Base-by-base conservation (phyloP, 1,140 invertebrate species). In the Drosophila burlai region DNA sequence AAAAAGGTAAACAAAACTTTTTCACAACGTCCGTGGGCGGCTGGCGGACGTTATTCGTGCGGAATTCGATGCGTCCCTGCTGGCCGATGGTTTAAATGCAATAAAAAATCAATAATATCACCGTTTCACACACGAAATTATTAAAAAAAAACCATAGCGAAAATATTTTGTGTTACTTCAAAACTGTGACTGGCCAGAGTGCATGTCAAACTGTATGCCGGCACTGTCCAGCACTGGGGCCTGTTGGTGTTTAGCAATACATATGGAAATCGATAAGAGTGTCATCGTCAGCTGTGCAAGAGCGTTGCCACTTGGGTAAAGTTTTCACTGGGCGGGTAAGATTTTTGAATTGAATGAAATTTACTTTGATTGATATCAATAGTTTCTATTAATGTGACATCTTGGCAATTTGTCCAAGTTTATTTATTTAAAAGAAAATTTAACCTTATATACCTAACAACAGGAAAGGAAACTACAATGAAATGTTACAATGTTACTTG, bases 1-100 rank as follows among this genome's bases (percentile, higher is more conserved):
- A 82, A 84, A 90, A 84, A 90, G 76, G 85, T 90, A 90, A 90
- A 90, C 85, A 90, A 90, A 84, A 72, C 49, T 71, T 63, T 52
- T 58, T 58, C 81, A 60, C 62, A 11, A 43, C 57, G 34, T 42
- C 29, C 24, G 34, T 57, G 46, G 36, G 46, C 50, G 10, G 13
- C 26, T 42, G 42, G 57, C 60, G 60, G 42, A 42, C 18, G 63
- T 58, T 34, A 52, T 45, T 42, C 26, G 34, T 7, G 36, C 18
- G 40, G 11, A n/a, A 47, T 81, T 74, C 47, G 40, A 38, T 52
- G 47, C 34, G 43, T 52, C 46, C 21, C 36, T 11, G 18, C 58
- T 49, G 57, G 49, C 60, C 57, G 15, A 36, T 52, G 50, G 61
- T 55, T 61, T 71, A 75, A 78, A 79, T 79, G 63, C 64, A 78